A percentile compares a stretch with the other conserved stretches of the same genome.
Evolutionary conservation across 2,113 vertebrate genomes (phyloP).

Genomic region (Pelodiscus sinensis): DNA sequence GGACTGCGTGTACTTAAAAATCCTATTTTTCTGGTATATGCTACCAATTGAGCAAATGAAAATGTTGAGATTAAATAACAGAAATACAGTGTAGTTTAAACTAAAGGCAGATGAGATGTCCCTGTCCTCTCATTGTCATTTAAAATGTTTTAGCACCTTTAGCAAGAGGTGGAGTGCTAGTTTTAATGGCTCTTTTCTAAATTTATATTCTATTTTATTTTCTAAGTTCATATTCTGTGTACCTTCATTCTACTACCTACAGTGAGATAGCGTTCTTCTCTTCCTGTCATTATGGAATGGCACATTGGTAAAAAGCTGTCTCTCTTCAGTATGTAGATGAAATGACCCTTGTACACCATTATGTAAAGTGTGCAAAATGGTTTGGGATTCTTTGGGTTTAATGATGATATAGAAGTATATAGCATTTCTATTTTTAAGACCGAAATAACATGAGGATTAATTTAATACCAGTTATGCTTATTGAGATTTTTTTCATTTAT

Average conservation of each 20-base stretch:
- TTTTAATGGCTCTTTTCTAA: background rate
- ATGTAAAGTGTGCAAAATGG: background rate
- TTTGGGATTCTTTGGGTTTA: constrained; percentile 27
- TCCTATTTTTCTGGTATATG: background rate
- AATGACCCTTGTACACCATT: background rate
- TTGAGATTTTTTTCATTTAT: background rate
- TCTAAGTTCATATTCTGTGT: background rate
- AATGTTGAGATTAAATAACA: background rate
- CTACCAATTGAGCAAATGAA: background rate
- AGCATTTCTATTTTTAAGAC: background rate
- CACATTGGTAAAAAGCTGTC: background rate
- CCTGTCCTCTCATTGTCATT: background rate
- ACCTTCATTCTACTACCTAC: background rate
- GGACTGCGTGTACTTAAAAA: too few relatives aligned
- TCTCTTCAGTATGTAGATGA: background rate
- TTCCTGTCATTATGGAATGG: background rate
- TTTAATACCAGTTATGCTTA: background rate
- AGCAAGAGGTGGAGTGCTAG: background rate
- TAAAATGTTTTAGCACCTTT: background rate
- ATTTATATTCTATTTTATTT: background rate
- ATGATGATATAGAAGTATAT: background rate
- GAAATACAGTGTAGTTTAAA: background rate
- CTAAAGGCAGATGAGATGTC: background rate
- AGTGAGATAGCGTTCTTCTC: background rate
- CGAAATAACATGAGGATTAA: background rate